phyloP scores from a whole-genome alignment of 2,113 vertebrate species.

The Nesogale talazaci region DNA sequence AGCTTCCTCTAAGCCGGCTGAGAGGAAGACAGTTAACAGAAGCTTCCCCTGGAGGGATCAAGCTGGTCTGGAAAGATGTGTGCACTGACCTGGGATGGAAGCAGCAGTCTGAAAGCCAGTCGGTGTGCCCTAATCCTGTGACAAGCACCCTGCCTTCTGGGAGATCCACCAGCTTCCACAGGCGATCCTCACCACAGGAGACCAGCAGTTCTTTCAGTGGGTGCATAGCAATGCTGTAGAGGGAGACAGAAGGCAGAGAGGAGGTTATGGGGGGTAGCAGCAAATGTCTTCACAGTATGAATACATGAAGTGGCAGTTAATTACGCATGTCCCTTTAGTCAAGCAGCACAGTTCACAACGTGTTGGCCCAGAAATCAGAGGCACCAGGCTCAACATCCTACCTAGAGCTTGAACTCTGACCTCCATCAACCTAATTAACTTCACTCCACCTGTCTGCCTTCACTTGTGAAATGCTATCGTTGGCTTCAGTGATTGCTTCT shows the following conservation, averaged over 20 bases:
- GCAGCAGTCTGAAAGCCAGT: slow-evolving; percentile 90
- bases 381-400: neutral
- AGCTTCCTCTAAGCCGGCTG: slow-evolving; percentile 69
- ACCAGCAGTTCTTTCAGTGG: slow-evolving; percentile 83
- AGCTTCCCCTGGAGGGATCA: slow-evolving; percentile 33
- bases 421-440: neutral
- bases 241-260: neutral
- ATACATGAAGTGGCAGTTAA: neutral
- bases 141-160: slow-evolving; percentile 85
- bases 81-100: slow-evolving; percentile 89
- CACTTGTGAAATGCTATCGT: neutral
- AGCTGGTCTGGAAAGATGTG: neutral
- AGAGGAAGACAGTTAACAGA: slow-evolving; percentile 53
- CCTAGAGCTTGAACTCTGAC: neutral
- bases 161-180: slow-evolving; percentile 89
- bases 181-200: slow-evolving; percentile 85
- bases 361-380: neutral
- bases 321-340: neutral
- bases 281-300: neutral
- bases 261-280: neutral
- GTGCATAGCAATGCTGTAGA: slow-evolving; percentile 83
- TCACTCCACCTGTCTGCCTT: neutral
- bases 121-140: slow-evolving; percentile 87
- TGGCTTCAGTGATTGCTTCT: neutral
- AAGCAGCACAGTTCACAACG: neutral